Evolutionary conservation across 2,113 vertebrate species (phyloP).

Genomic region (Bungarus multicinctus): DNA sequence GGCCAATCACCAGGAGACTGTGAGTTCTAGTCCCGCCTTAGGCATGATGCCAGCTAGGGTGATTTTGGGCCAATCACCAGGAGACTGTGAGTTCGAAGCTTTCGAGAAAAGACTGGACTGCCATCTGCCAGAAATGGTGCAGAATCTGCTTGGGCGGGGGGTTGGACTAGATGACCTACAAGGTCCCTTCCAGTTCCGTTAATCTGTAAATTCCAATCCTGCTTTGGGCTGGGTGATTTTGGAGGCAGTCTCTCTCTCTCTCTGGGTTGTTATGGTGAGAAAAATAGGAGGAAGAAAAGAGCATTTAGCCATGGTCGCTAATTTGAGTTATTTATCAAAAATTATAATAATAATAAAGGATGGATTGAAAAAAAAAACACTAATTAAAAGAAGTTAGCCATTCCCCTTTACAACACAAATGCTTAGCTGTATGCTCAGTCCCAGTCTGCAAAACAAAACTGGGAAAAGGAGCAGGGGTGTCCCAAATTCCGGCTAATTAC

Average conservation of each 20-base stretch:
- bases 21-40: too few relatives aligned
- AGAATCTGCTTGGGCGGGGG: too few relatives aligned
- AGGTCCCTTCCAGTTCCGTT: too few relatives aligned
- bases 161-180: too few relatives aligned
- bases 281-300: background rate
- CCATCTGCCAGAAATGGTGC: too few relatives aligned
- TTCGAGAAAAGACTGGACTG: too few relatives aligned
- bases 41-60: too few relatives aligned
- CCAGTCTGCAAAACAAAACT: background rate
- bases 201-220: too few relatives aligned
- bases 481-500: background rate
- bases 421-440: background rate
- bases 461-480: background rate
- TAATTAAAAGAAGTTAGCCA: background rate
- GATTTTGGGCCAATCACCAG: too few relatives aligned
- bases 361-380: background rate
- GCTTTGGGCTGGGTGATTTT: too few relatives aligned
- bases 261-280: background rate
- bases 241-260: background rate
- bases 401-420: background rate
- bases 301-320: background rate
- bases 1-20: too few relatives aligned
- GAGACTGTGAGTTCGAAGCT: too few relatives aligned
- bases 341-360: background rate
- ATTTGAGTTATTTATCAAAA: background rate